phyloP scores from a whole-genome alignment of 2,797 vertebrate species.

The Danio albolineatus region DNA sequence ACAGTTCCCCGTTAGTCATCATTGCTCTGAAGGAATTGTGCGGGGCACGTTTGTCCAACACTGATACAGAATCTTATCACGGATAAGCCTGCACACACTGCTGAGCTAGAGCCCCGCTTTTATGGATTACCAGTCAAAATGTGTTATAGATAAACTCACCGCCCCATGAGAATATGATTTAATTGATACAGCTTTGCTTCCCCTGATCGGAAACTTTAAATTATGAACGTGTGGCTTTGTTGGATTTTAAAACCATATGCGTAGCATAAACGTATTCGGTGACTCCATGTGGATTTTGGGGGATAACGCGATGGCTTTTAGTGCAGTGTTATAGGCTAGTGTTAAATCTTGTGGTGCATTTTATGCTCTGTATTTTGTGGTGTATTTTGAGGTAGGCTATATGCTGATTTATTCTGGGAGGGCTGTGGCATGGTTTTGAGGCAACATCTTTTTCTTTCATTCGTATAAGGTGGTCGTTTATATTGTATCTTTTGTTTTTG shows the following conservation, averaged over 20 bases:
- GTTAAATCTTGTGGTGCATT: not conserved
- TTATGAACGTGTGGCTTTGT: not conserved
- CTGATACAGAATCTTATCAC: slow-evolving; percentile 36
- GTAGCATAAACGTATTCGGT: not conserved
- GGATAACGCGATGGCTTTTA: not conserved
- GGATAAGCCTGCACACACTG: slow-evolving; percentile 36
- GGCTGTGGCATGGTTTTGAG: not conserved
- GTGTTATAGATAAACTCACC: slow-evolving; percentile 33
- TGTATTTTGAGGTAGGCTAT: not conserved
- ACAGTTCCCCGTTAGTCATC: slow-evolving; percentile 30
- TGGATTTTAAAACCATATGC: not conserved
- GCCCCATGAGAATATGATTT: not conserved
- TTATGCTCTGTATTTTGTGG: not conserved
- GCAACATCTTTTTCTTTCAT: not conserved
- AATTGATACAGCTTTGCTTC: not conserved
- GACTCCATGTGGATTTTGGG: not conserved
- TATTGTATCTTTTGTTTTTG: not conserved
- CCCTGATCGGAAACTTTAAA: slow-evolving; percentile 10
- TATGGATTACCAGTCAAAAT: slow-evolving; percentile 38
- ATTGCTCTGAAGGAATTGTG: slow-evolving; percentile 15
- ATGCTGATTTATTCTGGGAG: not conserved
- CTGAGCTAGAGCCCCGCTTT: slow-evolving; percentile 30
- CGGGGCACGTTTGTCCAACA: slow-evolving; percentile 20
- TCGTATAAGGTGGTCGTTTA: not conserved
- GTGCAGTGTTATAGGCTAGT: not conserved